Evolutionary conservation across 1,140 invertebrate species (phyloP), one percentile per base, ranked within the genome.

Genomic region (Drosophila mauritiana): DNA sequence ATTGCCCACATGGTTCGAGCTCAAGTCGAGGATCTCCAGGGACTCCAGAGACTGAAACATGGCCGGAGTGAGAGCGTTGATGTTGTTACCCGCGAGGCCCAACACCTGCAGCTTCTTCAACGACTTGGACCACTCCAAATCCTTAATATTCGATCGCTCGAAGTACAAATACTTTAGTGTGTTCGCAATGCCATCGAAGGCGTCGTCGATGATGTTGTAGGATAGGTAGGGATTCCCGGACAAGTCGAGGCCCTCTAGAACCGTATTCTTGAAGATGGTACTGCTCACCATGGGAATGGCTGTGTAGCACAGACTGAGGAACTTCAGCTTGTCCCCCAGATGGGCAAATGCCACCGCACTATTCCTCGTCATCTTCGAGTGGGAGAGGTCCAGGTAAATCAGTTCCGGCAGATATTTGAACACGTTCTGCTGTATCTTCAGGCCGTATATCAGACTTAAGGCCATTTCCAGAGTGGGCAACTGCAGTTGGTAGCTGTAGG

Each of bases 271-370:
- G 20, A 94, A 94, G 3, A 93, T 59, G 1, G 73, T 55, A 27
- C 90, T 78, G 37, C 75, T 73, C 13, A 94, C 51, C 68, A 73
- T 80, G 0, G 80, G 84, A 25, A 94, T 77, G 1, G 80, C 83
- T 0, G 93, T 92, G n/a, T 93, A 91, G 59, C 94, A 94, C 5
- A 94, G 51, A 5, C 94, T 94, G 0, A 94, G 61, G 51, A 90
- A 93, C 62, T 93, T 83, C 0, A 94, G 22, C 10, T 78, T 92
- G 5, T 62, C 59, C 0, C 91, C 82, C 3, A 94, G 56, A 34
- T 90, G 76, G 10, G 68, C 83, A 0, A 94, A 78, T 0, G 93
- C 84, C 3, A 74, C 59, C 0, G 92, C 76, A 63, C 92, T 93
- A 15, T 92, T 86, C 12, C 80, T 80, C 0, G 90, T 81, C 3